A percentile compares a stretch with the other conserved stretches of the same genome.
Conservation (phyloP, 2,113 vertebrate species). For the Platichthys stellatus region DNA sequence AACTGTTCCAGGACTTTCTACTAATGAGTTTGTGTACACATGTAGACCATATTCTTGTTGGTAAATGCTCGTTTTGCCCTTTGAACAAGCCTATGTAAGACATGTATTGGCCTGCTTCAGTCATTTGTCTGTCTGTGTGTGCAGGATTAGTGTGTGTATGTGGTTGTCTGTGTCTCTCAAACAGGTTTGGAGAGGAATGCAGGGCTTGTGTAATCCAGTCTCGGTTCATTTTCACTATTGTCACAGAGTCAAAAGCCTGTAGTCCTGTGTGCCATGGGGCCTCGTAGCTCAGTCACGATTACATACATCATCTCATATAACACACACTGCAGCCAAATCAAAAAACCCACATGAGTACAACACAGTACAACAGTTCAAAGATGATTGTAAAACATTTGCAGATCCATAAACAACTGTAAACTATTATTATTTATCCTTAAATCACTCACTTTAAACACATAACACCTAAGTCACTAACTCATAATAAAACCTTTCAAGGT, state of each 20-base stretch:
- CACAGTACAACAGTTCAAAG: neutral
- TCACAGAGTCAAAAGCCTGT: constrained; percentile 69
- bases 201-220: constrained; percentile 75
- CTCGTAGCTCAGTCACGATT: constrained; percentile 50
- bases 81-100: constrained; percentile 22
- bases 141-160: constrained; percentile 50
- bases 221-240: constrained; percentile 70
- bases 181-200: constrained; percentile 80
- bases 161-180: constrained; percentile 45
- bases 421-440: neutral
- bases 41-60: neutral
- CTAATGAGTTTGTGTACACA: constrained; percentile 26
- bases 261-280: constrained; percentile 50
- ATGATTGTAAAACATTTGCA: constrained; percentile 3
- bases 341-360: constrained; percentile 13
- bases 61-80: constrained; percentile 14
- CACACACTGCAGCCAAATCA: constrained; percentile 18
- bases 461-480: neutral
- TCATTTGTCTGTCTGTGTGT: constrained; percentile 50
- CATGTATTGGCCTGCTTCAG: constrained; percentile 68
- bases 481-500: constrained; percentile 10
- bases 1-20: constrained; percentile 1
- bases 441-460: neutral
- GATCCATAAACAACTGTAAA: neutral
- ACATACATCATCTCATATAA: constrained; percentile 50